Base-by-base conservation (phyloP, 2,797 vertebrate genomes). In the Onychomys torridus region DNA sequence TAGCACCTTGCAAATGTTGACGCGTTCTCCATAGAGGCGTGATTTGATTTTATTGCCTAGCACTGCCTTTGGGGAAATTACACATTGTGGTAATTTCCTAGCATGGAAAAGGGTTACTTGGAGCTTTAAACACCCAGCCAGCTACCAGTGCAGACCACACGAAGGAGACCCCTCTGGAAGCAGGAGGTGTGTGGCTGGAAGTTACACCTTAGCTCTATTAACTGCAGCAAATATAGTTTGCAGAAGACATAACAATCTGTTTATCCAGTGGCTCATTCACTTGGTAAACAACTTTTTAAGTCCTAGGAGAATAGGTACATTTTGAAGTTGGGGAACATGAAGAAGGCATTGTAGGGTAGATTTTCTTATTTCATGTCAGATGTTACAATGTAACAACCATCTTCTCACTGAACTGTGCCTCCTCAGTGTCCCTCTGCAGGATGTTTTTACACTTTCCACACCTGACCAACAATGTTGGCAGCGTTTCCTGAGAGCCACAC, bases 111-210 rank as follows among this genome's bases (percentile, higher is more conserved):
- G 76, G 9, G 12, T 55, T 17, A 16, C 1, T 40, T 32, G 43
- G 29, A 90, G 19, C 34, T 94, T 85, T 37, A 43, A 93, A 90
- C 82, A 23, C 57, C n/a, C 40, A 61, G 40, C 6, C 32, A 95
- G 34, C 17, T 40, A 75, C 12, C 40, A 82, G 69, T 82, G 10
- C 4, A 59, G 63, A 49, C 8, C 59, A 59, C n/a, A 34, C 25
- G 85, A 73, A 95, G 29, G 19, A 65, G 12, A 34, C 29, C 4
- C 13, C 12, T 34, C 67, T 57, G n/a, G 77, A 92, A 17, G 10
- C 4, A 65, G 43, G 43, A 94, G 27, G 19, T 5, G 17, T 27
- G 29, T 37, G 27, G 7, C 23, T 40, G 3, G 12, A 82, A 29
- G 16, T 78, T 16, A 71, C 5, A 16, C 0, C 10, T 43, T n/a